phyloP scores from a whole-genome alignment of 2,888 invertebrate genomes.

The Trypoxylon attenuatum region DNA sequence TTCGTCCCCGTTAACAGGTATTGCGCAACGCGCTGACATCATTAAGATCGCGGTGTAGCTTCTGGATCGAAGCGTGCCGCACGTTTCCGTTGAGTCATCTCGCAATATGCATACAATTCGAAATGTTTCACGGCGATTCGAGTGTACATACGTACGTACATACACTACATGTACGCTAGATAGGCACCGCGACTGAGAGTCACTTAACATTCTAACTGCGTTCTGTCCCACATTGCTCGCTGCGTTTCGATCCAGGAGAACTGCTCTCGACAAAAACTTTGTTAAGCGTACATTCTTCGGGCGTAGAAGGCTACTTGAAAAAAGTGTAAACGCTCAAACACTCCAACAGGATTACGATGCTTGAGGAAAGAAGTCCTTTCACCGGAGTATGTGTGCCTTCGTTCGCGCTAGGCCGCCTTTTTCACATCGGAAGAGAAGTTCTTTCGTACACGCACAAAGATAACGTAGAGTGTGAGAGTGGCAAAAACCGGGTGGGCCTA shows the following conservation, averaged over 20 bases:
- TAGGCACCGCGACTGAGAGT: neutral
- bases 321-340: neutral
- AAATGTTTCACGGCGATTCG: slow-evolving; percentile 7
- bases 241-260: slow-evolving; percentile 2
- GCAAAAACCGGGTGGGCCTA: neutral
- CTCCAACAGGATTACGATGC: neutral
- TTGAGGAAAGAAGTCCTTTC: neutral
- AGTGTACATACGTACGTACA: slow-evolving; percentile 1
- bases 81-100: slow-evolving; percentile 6
- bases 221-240: slow-evolving; percentile 24
- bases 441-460: neutral
- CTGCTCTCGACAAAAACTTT: neutral
- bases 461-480: neutral
- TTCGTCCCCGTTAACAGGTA: neutral
- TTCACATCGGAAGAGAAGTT: neutral
- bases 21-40: slow-evolving; percentile 5
- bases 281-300: neutral
- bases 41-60: slow-evolving; percentile 3
- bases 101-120: slow-evolving; percentile 8
- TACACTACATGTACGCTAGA: neutral
- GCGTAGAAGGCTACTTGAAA: neutral
- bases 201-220: slow-evolving; percentile 25
- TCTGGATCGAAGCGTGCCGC: neutral
- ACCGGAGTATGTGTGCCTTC: neutral
- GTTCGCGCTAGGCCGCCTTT: too few relatives aligned